These are phyloP conservation scores for Yasuhikotakia modesta DNA, from an alignment of 2,797 vertebrate species.

Conservation along the genomic window DNA sequence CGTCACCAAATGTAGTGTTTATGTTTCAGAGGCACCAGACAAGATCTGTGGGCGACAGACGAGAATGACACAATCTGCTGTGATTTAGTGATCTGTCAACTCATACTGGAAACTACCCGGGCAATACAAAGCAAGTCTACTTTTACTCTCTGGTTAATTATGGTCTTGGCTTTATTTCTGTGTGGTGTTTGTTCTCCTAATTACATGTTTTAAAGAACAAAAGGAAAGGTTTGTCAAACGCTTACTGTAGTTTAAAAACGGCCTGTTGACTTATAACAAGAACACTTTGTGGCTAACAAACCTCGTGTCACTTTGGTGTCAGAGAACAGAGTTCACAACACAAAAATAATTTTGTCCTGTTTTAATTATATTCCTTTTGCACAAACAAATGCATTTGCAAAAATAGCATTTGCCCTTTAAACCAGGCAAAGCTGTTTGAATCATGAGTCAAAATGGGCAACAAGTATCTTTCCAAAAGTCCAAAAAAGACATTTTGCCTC, in stretches of 20 bases:
- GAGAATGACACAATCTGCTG: conserved; percentile 43
- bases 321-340: conserved; percentile 25
- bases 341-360: conserved; percentile 11
- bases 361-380: conserved; percentile 1
- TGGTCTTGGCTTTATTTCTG: conserved; percentile 43
- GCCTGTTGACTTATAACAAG: conserved; percentile 21
- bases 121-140: conserved; percentile 39
- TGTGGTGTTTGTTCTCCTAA: conserved; percentile 46
- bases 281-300: conserved; percentile 24
- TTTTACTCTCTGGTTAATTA: conserved; percentile 56
- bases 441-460: too few relatives aligned
- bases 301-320: neutral
- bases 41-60: conserved; percentile 10
- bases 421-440: too few relatives aligned
- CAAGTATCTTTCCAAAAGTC: too few relatives aligned
- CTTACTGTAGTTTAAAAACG: conserved; percentile 34
- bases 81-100: conserved; percentile 51
- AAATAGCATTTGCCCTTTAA: neutral
- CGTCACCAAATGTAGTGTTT: conserved; percentile 31
- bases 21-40: conserved; percentile 39
- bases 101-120: conserved; percentile 49
- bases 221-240: conserved; percentile 34
- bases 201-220: conserved; percentile 48
- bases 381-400: neutral
- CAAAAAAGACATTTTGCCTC: neutral